Evolutionary conservation across 2,113 vertebrate species (phyloP), one percentile per base, ranked within the genome.

Genomic region (Neotoma lepida): DNA sequence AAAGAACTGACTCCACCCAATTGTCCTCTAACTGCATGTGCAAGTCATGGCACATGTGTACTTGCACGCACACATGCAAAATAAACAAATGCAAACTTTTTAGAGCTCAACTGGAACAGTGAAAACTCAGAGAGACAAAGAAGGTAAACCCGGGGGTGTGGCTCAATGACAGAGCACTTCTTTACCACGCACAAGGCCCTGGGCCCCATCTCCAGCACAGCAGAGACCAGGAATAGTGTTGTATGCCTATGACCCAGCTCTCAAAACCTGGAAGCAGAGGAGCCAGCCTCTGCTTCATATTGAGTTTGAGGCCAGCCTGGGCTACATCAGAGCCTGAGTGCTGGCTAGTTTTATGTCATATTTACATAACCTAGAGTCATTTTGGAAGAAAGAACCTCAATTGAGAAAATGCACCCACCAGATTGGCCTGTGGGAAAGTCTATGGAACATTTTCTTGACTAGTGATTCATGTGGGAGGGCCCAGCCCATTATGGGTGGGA

Each of bases 11-110:
- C 54, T 6, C 51, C 51, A 13, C 18, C 22, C 6, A 39, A 12
- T 12, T 28, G 56, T 26, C 24, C 24, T 41, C 54, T 28, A 18
- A 15, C 22, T 24, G 18, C 77, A 22, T 18, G 5, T 15, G n/a
- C 22, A 28, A 2, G 54, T 4, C n/a, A 15, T 0, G 3, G 24
- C 56, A 41, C 17, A 26, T 18, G 17, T 1, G 39, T 18, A 1
- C 56, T 30, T 56, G 28, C 54, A 61, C 0, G 24, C 54, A 9
- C 4, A 41, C 56, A 61, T 4, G 61, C 56, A 18, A 18, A 82
- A 44, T 17, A 63, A 28, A 30, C 2, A 39, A 28, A 41, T 14
- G 24, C 18, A 9, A 15, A 26, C 24, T 17, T 30, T 58, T 84
- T 7, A 71, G 76, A 94, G 22, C 28, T 7, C 22, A 8, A 6